phyloP scores from a whole-genome alignment of 1,140 invertebrate genomes.

The Aphidius gifuensis region DNA sequence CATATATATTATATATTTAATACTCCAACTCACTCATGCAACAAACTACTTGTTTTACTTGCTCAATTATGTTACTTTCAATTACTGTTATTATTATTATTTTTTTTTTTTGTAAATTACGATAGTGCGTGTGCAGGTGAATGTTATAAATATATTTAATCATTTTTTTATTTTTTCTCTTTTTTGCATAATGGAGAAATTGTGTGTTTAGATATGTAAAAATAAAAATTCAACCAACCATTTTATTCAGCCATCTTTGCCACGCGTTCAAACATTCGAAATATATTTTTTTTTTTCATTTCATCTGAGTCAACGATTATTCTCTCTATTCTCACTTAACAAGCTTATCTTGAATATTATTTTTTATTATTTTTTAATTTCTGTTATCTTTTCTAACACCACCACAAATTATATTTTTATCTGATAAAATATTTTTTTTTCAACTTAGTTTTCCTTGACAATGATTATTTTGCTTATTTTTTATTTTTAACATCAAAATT shows the following conservation, averaged over 20 bases:
- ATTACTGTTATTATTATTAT: background rate
- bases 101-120: background rate
- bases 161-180: too few relatives aligned
- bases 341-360: too few relatives aligned
- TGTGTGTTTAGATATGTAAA: background rate
- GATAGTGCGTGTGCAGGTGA: constrained; percentile 11
- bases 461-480: too few relatives aligned
- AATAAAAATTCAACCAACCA: constrained; percentile 13
- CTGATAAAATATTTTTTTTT: too few relatives aligned
- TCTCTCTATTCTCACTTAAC: too few relatives aligned
- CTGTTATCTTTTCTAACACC: too few relatives aligned
- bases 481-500: too few relatives aligned
- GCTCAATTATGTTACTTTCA: background rate
- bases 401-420: too few relatives aligned
- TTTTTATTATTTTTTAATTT: too few relatives aligned
- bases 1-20: constrained; percentile 12
- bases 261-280: constrained; percentile 23
- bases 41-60: too few relatives aligned
- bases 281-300: background rate
- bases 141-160: constrained; percentile 3
- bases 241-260: constrained; percentile 30
- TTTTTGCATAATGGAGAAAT: background rate
- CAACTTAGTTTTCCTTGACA: too few relatives aligned
- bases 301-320: too few relatives aligned
- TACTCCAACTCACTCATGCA: background rate